A percentile compares a stretch with the other conserved stretches of the same genome.
Conservation (phyloP, 2,113 vertebrate species). For the Mus musculus region DNA sequence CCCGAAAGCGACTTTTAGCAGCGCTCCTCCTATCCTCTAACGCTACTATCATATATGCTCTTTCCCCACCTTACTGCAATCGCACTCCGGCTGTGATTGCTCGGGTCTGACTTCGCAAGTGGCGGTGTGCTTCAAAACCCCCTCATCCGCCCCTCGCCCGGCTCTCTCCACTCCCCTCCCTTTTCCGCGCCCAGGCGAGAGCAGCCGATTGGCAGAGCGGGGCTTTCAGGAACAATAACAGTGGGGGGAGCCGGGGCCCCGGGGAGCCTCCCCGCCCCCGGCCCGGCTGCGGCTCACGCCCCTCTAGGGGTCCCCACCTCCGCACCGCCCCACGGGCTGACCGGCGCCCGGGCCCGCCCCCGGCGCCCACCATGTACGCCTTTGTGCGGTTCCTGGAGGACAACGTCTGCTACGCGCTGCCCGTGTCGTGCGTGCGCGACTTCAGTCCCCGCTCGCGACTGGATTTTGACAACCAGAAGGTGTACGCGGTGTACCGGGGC, state of each 20-base stretch:
- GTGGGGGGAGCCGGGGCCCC: constrained; percentile 76
- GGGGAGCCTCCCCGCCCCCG: constrained; percentile 75
- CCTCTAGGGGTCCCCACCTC: constrained; percentile 70
- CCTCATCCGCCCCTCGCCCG: constrained; percentile 68
- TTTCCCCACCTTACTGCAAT: constrained; percentile 46
- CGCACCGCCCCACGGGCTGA: constrained; percentile 55
- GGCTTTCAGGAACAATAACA: constrained; percentile 83
- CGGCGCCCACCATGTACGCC: constrained; percentile 93
- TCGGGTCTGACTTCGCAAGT: constrained; percentile 80
- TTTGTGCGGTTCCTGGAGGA: constrained; percentile 98
- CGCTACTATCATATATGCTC: constrained; percentile 14
- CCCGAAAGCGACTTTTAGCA: not conserved
- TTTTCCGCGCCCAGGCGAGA: constrained; percentile 83
- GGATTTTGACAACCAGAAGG: constrained; percentile 98
- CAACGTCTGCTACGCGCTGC: constrained; percentile 96
- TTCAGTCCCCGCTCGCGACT: constrained; percentile 92
- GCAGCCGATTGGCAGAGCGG: constrained; percentile 84
- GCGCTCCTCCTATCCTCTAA: not conserved
- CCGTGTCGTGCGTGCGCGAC: constrained; percentile 93
- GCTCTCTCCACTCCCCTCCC: constrained; percentile 63
- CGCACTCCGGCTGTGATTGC: constrained; percentile 82
- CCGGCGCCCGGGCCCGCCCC: constrained; percentile 69
- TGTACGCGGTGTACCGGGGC: constrained; percentile 95
- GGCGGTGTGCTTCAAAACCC: constrained; percentile 77
- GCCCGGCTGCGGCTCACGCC: constrained; percentile 47